Percentiles rank a stretch among this genome's conserved stretches.
Evolutionary conservation across 2,888 invertebrate genomes (phyloP).

Genomic region (Coremacera marginata): DNA sequence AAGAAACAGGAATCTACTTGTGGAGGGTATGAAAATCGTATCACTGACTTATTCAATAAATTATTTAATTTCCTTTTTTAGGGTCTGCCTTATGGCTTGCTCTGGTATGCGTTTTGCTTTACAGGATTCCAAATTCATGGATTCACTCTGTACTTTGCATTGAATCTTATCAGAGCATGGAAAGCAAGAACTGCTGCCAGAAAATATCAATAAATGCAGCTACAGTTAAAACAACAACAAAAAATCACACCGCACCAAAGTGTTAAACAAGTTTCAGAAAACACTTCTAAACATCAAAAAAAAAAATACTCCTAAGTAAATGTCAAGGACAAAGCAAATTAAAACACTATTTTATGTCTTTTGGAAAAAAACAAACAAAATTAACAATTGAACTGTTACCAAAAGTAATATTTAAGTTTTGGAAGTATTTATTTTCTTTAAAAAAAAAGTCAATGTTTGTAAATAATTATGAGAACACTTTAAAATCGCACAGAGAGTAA

Average conservation of each 20-base stretch:
- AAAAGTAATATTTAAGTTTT: conserved; percentile 12
- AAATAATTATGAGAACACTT: conserved; percentile 32
- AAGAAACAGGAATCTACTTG: conserved; percentile 77
- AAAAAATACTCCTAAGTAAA: conserved; percentile 12
- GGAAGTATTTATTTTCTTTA: conserved; percentile 4
- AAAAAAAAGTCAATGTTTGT: conserved; percentile 18
- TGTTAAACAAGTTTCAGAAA: neutral
- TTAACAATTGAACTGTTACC: neutral
- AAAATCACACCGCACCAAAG: neutral
- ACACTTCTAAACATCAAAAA: neutral
- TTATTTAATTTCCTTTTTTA: conserved; percentile 68
- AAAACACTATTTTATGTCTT: conserved; percentile 16
- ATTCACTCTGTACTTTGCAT: conserved; percentile 87
- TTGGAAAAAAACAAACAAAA: neutral
- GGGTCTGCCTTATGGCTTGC: conserved; percentile 90
- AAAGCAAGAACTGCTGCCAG: conserved; percentile 78
- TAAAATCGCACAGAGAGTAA: conserved; percentile 47
- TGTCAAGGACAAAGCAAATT: neutral
- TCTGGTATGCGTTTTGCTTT: conserved; percentile 93
- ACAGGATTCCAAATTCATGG: conserved; percentile 89
- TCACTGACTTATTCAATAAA: neutral
- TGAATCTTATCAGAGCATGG: conserved; percentile 87
- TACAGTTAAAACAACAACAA: conserved; percentile 35
- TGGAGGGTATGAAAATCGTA: conserved; percentile 79
- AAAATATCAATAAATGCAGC: conserved; percentile 74